Evolutionary conservation across 1,140 invertebrate species (phyloP).

Genomic region (Drosophila pandora): DNA sequence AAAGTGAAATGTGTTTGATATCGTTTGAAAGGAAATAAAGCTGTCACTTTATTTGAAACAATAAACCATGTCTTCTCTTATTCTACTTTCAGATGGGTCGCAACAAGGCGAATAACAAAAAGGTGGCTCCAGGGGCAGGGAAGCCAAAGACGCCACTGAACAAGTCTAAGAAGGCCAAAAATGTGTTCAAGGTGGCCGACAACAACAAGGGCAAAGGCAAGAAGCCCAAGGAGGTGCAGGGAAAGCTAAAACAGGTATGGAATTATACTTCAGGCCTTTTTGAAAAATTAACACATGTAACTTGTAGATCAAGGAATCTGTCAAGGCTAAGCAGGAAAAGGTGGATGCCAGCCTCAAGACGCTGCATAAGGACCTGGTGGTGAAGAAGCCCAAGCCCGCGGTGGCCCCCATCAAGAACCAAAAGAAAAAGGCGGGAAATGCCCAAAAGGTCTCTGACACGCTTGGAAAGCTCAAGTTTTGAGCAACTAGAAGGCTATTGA

Average conservation of each 20-base stretch:
- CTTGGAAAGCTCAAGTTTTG: constrained; percentile 78
- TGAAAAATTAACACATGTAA: not conserved
- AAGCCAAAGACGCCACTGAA: constrained; percentile 64
- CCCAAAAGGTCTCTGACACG: constrained; percentile 70
- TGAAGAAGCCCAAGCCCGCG: constrained; percentile 72
- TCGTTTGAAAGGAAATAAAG: constrained; percentile 35
- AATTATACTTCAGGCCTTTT: not conserved
- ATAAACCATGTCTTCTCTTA: constrained; percentile 25
- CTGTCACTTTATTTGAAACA: not conserved
- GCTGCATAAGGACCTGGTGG: constrained; percentile 79
- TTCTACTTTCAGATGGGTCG: constrained; percentile 78
- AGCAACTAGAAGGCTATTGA: constrained; percentile 2
- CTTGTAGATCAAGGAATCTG: constrained; percentile 73
- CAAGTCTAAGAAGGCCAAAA: constrained; percentile 77
- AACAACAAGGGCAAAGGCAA: constrained; percentile 72
- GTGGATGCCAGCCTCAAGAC: constrained; percentile 72
- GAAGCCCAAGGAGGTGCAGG: constrained; percentile 82
- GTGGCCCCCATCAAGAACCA: constrained; percentile 60
- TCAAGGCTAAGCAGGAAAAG: constrained; percentile 80
- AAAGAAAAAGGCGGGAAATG: constrained; percentile 69
- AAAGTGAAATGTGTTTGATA: constrained; percentile 79
- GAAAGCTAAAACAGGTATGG: constrained; percentile 80
- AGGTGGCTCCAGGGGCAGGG: constrained; percentile 42
- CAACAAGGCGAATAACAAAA: constrained; percentile 75
- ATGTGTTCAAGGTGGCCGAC: constrained; percentile 74